Evolutionary conservation across 2,113 vertebrate species (phyloP).

Genomic region (Hypanus sabinus): DNA sequence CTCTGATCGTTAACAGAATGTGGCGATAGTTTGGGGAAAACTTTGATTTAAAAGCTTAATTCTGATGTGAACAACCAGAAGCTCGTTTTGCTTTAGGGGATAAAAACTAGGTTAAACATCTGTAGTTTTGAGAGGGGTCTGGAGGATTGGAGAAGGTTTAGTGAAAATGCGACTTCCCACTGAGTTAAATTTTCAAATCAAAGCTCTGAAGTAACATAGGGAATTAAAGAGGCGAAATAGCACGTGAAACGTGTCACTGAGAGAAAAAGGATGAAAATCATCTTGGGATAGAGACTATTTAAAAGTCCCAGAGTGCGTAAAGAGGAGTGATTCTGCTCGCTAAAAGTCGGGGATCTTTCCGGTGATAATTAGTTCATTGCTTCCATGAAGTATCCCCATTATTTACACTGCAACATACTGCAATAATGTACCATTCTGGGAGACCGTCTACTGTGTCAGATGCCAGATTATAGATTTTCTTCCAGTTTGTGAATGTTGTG

Average conservation of each 20-base stretch:
- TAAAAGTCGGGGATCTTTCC: not conserved
- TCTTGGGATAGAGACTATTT: not conserved
- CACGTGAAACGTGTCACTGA: not conserved
- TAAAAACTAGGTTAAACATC: not conserved
- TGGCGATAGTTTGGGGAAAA: not conserved
- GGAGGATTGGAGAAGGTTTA: not conserved
- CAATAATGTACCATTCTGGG: not conserved
- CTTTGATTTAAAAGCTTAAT: not conserved
- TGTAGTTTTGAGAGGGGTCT: not conserved
- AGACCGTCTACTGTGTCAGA: not conserved
- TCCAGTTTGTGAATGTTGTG: not conserved
- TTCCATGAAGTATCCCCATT: not conserved
- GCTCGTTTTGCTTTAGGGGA: not conserved
- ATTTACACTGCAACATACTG: not conserved
- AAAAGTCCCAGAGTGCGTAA: not conserved
- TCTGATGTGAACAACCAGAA: not conserved
- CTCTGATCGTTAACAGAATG: not conserved
- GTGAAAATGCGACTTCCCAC: not conserved
- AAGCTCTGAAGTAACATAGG: not conserved
- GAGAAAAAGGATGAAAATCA: not conserved
- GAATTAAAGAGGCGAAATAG: constrained; percentile 11
- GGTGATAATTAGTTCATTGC: not conserved
- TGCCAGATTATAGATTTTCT: not conserved
- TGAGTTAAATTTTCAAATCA: not conserved
- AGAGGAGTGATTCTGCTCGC: not conserved